Evolutionary conservation across 2,113 vertebrate genomes (phyloP), one percentile per base, ranked within the genome.

Genomic region (Cariama cristata): DNA sequence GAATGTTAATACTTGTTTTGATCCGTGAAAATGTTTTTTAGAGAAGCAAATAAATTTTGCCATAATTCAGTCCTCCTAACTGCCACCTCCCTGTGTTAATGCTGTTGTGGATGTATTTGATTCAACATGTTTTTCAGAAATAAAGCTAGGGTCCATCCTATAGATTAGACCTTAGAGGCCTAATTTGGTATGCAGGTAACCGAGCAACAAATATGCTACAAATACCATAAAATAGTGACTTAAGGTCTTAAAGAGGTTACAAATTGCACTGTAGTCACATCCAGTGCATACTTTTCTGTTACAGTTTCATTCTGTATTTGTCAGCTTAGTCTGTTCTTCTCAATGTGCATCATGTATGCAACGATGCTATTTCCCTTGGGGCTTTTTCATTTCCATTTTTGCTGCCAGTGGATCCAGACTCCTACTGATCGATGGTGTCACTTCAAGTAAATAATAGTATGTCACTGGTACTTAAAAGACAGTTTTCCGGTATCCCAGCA

Each of bases 291-390:
- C 24, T 23, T 22, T 71, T 22, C 81, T 42, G 8, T 50, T 62
- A 22, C 0, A 1, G 53, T 40, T 72, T 67, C 3, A 2, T n/a
- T 27, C 18, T 45, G 28, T 42, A 14, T 58, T 66, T 92, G 27
- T 52, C 22, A 7, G 18, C 6, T 62, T 28, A 28, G 3, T 35
- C 53, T 58, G 12, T n/a, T 44, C 69, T 72, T 50, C 26, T 69
- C 1, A 0, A 14, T 1, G 18, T 13, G 17, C 9, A 27, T 21
- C 14, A 4, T 2, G 20, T 9, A 11, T 33, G 38, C 66, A 60
- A 40, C 22, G 49, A 58, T 52, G 66, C 33, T 68, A 13, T 53
- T 42, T 1, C 10, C 53, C 4, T 3, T 49, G 50, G 30, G 80
- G 12, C 27, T 67, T 17, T n/a, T 53, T 18, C 4, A 9, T 15